phyloP scores from a whole-genome alignment of 2,797 vertebrate species.

The Phrynocephalus vlangalii region DNA sequence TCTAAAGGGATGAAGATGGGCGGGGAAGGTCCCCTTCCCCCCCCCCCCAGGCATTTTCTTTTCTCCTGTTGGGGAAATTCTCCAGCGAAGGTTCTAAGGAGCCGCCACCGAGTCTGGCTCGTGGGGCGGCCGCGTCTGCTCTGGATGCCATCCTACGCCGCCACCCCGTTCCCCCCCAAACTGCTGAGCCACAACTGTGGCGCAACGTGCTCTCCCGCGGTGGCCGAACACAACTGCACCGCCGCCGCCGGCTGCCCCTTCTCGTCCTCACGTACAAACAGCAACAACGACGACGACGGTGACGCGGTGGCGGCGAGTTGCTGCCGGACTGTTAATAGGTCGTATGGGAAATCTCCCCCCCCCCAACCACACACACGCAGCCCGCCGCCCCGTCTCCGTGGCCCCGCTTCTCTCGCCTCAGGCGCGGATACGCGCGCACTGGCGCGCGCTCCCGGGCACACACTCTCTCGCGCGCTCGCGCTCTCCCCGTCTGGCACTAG shows the following conservation, averaged over 20 bases:
- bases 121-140: neutral
- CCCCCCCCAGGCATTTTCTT: neutral
- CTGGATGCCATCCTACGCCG: neutral
- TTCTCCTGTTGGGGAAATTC: neutral
- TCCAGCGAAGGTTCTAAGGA: too few species aligned
- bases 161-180: neutral
- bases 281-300: constrained; percentile 18
- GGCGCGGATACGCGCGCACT: too few species aligned
- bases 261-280: too few species aligned
- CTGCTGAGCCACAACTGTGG: too few species aligned
- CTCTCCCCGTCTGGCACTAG: neutral
- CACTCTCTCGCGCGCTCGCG: rapidly evolving
- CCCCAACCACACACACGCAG: neutral
- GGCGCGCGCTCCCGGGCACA: neutral
- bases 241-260: too few species aligned
- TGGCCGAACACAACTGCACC: constrained; percentile 2
- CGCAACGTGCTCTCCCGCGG: neutral
- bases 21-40: neutral
- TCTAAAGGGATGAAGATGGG: too few species aligned
- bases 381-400: neutral
- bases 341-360: constrained; percentile 37
- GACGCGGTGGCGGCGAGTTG: constrained; percentile 39
- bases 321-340: constrained; percentile 18
- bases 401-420: constrained; percentile 9
- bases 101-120: too few species aligned